Evolutionary conservation across 2,797 vertebrate genomes (phyloP).

Genomic region (Aplochiton taeniatus): DNA sequence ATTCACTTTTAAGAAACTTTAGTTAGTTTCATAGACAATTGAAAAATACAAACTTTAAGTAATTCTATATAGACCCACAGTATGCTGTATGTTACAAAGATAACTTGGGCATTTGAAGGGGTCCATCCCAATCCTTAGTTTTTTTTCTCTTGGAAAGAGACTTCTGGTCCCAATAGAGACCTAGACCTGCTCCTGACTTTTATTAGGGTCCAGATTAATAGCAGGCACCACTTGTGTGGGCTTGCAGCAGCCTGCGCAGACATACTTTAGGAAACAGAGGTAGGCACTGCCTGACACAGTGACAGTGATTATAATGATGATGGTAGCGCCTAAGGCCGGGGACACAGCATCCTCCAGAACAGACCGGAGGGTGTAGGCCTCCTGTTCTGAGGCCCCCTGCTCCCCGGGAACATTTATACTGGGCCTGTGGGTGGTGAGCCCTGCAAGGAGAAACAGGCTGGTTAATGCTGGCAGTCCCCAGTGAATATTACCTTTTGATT

Average conservation of each 20-base stretch:
- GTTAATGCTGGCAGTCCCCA: too few relatives aligned
- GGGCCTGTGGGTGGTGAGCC: constrained; percentile 32
- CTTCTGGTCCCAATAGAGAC: too few relatives aligned
- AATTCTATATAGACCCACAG: too few relatives aligned
- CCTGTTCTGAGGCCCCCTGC: background rate
- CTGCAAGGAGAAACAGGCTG: constrained; percentile 26
- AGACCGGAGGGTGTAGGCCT: constrained; percentile 55
- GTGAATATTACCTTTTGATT: too few relatives aligned
- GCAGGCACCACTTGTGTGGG: constrained; percentile 64
- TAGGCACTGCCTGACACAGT: constrained; percentile 64
- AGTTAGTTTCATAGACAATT: too few relatives aligned
- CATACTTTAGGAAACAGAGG: constrained; percentile 76
- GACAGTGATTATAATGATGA: constrained; percentile 68
- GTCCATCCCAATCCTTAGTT: too few relatives aligned
- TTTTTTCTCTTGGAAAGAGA: background rate
- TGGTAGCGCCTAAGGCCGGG: constrained; percentile 64
- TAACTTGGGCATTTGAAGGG: too few relatives aligned
- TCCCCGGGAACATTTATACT: background rate
- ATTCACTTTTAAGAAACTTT: background rate
- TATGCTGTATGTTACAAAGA: too few relatives aligned
- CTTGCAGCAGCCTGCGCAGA: constrained; percentile 74
- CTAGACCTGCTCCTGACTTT: constrained; percentile 74
- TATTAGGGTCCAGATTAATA: constrained; percentile 50
- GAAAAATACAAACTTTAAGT: too few relatives aligned
- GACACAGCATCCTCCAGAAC: constrained; percentile 55